Evolutionary conservation across 2,797 vertebrate genomes (phyloP).

Genomic region (Pangasius mekongensis): DNA sequence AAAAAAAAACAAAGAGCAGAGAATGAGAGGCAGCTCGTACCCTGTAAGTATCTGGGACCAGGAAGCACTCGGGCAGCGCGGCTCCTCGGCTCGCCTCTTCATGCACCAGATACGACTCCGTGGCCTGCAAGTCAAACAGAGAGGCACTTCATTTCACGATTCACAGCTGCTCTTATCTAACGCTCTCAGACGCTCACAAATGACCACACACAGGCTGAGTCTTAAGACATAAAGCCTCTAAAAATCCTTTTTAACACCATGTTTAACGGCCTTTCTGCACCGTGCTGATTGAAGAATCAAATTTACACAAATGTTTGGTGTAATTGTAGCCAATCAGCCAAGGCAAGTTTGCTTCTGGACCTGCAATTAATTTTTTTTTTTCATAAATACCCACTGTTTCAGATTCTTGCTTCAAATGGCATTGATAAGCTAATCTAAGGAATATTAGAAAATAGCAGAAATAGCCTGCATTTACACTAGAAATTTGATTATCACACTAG

Average conservation of each 20-base stretch:
- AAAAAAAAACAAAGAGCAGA: constrained; percentile 17
- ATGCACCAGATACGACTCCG: constrained; percentile 83
- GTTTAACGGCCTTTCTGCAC: constrained; percentile 25
- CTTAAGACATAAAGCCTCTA: constrained; percentile 23
- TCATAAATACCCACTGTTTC: not conserved
- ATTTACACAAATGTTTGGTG: constrained; percentile 14
- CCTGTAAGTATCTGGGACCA: constrained; percentile 83
- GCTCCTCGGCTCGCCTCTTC: constrained; percentile 79
- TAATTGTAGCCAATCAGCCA: constrained; percentile 11
- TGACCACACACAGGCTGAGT: constrained; percentile 34
- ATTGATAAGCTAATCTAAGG: not conserved
- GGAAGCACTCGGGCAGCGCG: constrained; percentile 83
- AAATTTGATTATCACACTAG: not conserved
- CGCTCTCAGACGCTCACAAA: constrained; percentile 39
- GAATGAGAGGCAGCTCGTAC: constrained; percentile 62
- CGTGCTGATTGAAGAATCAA: constrained; percentile 24
- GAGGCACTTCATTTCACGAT: constrained; percentile 45
- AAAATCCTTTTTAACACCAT: constrained; percentile 9
- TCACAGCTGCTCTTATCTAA: constrained; percentile 46
- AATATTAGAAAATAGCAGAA: not conserved
- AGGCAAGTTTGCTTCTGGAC: not conserved
- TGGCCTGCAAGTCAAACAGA: constrained; percentile 73
- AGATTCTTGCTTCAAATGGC: not conserved
- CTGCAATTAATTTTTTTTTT: not conserved
- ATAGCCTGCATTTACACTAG: not conserved